Conservation (phyloP, 1,140 invertebrate genomes). For the Artemia franciscana region DNA sequence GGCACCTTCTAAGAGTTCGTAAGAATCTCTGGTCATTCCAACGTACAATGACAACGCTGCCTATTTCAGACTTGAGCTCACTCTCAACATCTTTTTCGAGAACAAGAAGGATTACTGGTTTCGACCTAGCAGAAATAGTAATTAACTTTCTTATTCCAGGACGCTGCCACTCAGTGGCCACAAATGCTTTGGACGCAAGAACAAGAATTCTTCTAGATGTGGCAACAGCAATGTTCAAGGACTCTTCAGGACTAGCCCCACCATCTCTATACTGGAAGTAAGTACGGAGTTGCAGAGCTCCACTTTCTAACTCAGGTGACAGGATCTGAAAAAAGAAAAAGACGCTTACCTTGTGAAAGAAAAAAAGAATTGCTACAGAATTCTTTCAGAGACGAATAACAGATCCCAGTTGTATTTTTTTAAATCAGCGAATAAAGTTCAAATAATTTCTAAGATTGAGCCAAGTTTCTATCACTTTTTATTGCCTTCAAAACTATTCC, state of each 20-base stretch:
- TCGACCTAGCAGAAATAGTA: not conserved
- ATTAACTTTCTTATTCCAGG: constrained; percentile 58
- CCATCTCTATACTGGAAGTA: not conserved
- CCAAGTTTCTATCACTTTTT: too few relatives aligned
- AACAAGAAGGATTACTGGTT: not conserved
- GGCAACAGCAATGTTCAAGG: constrained; percentile 8
- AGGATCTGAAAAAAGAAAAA: not conserved
- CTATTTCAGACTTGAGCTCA: not conserved
- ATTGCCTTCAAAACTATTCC: too few relatives aligned
- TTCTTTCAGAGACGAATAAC: too few relatives aligned
- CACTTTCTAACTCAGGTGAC: not conserved
- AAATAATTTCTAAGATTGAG: too few relatives aligned
- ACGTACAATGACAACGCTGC: not conserved
- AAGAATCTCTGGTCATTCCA: not conserved
- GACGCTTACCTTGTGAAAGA: too few relatives aligned
- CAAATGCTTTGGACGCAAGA: constrained; percentile 53
- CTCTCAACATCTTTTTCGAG: not conserved
- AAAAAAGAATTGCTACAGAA: too few relatives aligned
- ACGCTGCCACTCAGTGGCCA: constrained; percentile 62
- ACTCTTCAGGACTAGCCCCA: constrained; percentile 1
- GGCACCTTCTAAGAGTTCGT: not conserved
- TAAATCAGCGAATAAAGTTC: too few relatives aligned
- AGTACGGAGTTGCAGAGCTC: not conserved
- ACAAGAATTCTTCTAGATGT: constrained; percentile 53
- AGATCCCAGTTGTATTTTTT: too few relatives aligned